Percentiles rank a stretch among this genome's conserved stretches.
Conservation (phyloP, 2,797 vertebrate genomes). For the Percopsis omiscomaycus region DNA sequence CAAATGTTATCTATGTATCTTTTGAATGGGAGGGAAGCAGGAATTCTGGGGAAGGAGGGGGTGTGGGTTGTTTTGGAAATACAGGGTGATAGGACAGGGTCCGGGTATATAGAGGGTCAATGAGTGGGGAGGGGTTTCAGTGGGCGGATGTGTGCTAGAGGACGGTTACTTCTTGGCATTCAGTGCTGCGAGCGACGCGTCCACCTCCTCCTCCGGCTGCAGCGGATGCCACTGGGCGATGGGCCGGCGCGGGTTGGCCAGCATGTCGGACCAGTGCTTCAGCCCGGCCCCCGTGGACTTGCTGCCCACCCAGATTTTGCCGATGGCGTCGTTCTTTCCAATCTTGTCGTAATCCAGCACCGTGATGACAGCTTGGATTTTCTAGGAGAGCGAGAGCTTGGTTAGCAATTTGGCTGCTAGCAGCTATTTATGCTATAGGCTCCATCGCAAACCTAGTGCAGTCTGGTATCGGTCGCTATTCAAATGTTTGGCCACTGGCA, state of each 20-base stretch:
- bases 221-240: conserved; percentile 98
- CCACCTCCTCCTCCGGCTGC: conserved; percentile 95
- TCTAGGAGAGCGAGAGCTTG: conserved; percentile 71
- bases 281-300: conserved; percentile 89
- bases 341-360: conserved; percentile 98
- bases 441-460: too few species aligned
- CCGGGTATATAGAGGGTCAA: background rate
- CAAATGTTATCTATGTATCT: conserved; percentile 60
- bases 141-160: conserved; percentile 26
- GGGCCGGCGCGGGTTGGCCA: conserved; percentile 94
- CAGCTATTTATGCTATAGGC: too few species aligned
- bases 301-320: conserved; percentile 94
- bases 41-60: conserved; percentile 5
- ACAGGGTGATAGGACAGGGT: conserved; percentile 12
- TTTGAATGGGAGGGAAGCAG: conserved; percentile 38
- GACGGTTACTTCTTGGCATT: conserved; percentile 89
- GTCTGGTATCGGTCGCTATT: too few species aligned
- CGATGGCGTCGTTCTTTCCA: conserved; percentile 97
- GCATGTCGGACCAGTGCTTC: conserved; percentile 98
- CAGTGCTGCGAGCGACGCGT: conserved; percentile 83
- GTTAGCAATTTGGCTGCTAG: too few species aligned
- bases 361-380: conserved; percentile 95
- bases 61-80: conserved; percentile 1
- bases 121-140: background rate
- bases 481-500: background rate